Evolutionary conservation across 1,140 invertebrate genomes (phyloP).

Genomic region (Meloidogyne chitwoodi): DNA sequence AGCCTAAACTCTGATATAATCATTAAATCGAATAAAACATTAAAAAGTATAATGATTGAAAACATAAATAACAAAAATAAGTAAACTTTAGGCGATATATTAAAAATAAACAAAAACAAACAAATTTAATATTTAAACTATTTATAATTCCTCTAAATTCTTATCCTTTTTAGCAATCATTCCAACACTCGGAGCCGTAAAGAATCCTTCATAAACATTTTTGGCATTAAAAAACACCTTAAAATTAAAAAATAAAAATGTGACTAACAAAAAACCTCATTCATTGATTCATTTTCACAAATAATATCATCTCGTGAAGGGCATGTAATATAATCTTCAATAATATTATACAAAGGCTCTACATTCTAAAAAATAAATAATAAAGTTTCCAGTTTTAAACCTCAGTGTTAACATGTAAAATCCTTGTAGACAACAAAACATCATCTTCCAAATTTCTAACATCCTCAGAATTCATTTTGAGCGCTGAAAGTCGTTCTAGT

Average conservation of each 20-base stretch:
- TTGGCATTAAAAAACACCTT: background rate
- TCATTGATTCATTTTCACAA: background rate
- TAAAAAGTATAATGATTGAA: background rate
- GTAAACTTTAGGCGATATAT: background rate
- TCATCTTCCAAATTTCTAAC: constrained; percentile 7
- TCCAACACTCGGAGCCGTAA: constrained; percentile 9
- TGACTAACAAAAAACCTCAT: constrained; percentile 4
- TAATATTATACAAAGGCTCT: background rate
- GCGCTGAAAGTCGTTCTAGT: constrained; percentile 12
- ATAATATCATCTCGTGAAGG: constrained; percentile 1
- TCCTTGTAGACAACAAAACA: background rate
- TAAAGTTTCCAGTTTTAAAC: background rate
- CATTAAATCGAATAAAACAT: too few species aligned
- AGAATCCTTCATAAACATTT: constrained; percentile 15
- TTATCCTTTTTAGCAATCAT: background rate
- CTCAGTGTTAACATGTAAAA: constrained; percentile 9
- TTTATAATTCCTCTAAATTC: background rate
- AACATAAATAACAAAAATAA: background rate
- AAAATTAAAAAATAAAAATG: background rate
- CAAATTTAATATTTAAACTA: background rate
- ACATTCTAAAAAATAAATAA: background rate
- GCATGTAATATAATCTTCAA: constrained; percentile 5
- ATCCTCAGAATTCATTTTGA: background rate
- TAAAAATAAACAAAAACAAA: background rate
- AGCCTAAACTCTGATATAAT: too few species aligned